Evolutionary conservation across 92 coral and sea anemone species (phyloP).

Genomic region (Pocillopora meandrina): DNA sequence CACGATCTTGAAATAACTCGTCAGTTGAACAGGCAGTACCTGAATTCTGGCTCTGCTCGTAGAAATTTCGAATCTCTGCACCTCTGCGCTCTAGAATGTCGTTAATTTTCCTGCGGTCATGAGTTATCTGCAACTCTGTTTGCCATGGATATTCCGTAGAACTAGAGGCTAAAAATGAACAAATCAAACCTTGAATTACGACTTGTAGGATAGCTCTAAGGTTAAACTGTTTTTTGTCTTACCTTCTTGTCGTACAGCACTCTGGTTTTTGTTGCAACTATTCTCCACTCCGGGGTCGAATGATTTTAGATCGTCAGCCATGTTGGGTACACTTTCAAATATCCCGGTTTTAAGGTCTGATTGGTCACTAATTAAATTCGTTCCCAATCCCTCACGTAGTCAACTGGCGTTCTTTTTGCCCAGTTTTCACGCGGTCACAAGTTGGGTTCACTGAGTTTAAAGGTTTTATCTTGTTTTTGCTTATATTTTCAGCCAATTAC

Average conservation of each 20-base stretch:
- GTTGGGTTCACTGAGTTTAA: not conserved
- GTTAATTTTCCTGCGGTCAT: constrained; percentile 30
- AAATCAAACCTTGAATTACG: not conserved
- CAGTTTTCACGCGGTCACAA: not conserved
- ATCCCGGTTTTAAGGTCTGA: constrained; percentile 50
- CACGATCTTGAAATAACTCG: not conserved
- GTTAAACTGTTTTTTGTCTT: not conserved
- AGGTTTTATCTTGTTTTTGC: no score
- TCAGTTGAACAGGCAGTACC: not conserved
- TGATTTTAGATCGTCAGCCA: constrained; percentile 58
- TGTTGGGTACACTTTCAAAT: constrained; percentile 57
- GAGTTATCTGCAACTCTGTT: constrained; percentile 16
- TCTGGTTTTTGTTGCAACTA: constrained; percentile 2
- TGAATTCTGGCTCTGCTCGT: constrained; percentile 31
- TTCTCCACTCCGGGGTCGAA: constrained; percentile 7
- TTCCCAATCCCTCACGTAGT: not conserved
- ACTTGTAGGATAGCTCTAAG: no score
- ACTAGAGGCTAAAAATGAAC: constrained; percentile 4
- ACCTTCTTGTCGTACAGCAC: not conserved
- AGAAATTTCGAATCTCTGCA: constrained; percentile 52
- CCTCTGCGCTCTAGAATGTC: constrained; percentile 58
- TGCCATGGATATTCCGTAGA: constrained; percentile 50
- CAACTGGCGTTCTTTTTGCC: not conserved
- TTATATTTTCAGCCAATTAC: no score
- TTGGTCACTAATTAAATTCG: constrained; percentile 39